Percentiles rank a stretch among this genome's conserved stretches.
phyloP scores from a whole-genome alignment of 2,888 invertebrate genomes.

The Halictus quadricinctus region DNA sequence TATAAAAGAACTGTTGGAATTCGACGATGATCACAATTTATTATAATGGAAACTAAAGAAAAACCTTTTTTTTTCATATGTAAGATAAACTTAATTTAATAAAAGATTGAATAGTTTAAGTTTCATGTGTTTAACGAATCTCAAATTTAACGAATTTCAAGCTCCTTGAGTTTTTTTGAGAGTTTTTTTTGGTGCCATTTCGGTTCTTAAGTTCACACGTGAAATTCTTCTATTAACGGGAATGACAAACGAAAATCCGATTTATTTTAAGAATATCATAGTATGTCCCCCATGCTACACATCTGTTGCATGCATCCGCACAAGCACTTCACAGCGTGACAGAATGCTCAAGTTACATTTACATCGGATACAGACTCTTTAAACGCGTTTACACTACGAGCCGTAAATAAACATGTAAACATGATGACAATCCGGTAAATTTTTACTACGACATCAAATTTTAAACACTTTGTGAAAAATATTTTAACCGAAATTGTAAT shows the following conservation, averaged over 20 bases:
- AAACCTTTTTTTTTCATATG: neutral
- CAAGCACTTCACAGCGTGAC: conserved; percentile 21
- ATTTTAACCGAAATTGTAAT: neutral
- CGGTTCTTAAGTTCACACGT: neutral
- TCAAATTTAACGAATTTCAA: neutral
- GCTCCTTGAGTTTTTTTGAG: neutral
- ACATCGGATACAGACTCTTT: neutral
- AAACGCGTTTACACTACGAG: neutral
- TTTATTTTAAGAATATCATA: conserved; percentile 61
- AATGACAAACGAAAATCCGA: conserved; percentile 50
- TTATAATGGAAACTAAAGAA: neutral
- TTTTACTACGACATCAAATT: neutral
- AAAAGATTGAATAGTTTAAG: neutral
- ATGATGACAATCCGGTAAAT: neutral
- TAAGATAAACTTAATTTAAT: neutral
- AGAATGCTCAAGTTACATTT: conserved; percentile 24
- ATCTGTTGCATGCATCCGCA: conserved; percentile 38
- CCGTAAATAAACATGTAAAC: neutral
- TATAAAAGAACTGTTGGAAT: neutral
- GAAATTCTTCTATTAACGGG: conserved; percentile 26
- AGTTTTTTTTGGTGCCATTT: neutral
- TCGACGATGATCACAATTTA: neutral
- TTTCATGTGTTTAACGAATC: neutral
- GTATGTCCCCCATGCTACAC: conserved; percentile 33
- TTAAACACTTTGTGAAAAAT: neutral